Percentiles rank a stretch among this genome's conserved stretches.
Conservation (phyloP, 2,113 vertebrate species). For the Stomatorhinus ivindoensis region DNA sequence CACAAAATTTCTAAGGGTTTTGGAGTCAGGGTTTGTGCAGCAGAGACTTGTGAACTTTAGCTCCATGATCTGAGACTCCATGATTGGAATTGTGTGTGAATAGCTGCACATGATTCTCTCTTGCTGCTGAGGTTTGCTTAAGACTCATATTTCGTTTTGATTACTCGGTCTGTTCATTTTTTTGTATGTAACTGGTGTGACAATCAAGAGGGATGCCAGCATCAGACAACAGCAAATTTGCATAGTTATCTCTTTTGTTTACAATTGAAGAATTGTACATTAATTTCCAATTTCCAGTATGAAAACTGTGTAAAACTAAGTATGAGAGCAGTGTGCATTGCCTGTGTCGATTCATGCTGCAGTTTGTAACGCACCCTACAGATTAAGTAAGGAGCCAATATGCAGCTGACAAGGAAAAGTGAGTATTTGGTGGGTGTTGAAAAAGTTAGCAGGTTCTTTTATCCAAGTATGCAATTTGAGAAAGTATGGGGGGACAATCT, state of each 20-base stretch:
- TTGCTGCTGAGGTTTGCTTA: background rate
- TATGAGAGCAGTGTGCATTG: background rate
- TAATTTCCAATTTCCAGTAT: background rate
- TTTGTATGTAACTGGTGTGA: background rate
- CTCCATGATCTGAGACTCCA: constrained; percentile 44
- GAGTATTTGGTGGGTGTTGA: background rate
- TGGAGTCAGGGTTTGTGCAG: constrained; percentile 29
- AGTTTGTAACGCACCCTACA: background rate
- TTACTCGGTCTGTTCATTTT: background rate
- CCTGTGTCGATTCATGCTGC: background rate
- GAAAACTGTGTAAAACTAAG: background rate
- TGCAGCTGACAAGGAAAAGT: background rate
- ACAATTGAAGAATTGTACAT: background rate
- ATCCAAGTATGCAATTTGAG: background rate
- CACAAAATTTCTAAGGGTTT: constrained; percentile 12
- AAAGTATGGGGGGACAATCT: background rate
- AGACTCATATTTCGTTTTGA: constrained; percentile 4
- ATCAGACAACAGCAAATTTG: background rate
- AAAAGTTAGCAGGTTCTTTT: background rate
- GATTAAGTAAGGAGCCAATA: background rate
- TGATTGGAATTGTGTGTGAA: constrained; percentile 36
- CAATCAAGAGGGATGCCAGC: too few relatives aligned
- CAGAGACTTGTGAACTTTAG: constrained; percentile 44
- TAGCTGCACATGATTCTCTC: constrained; percentile 11
- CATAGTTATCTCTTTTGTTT: background rate